Evolutionary conservation across 2,888 invertebrate species (phyloP), one percentile per base, ranked within the genome.

Genomic region (Drosophila bunnanda): DNA sequence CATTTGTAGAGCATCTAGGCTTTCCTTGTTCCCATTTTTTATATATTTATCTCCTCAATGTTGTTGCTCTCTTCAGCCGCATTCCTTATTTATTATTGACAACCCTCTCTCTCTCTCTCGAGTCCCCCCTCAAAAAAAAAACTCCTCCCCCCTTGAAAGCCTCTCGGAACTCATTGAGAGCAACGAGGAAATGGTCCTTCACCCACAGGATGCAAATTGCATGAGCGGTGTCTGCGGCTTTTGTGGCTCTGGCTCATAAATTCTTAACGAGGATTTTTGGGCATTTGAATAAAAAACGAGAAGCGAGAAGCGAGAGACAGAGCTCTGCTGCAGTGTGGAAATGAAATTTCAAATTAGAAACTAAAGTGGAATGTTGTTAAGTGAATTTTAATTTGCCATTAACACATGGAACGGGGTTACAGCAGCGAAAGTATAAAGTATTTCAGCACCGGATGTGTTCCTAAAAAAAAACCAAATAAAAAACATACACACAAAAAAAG

Each of bases 381-480:
- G 78, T 86, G 76, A 85, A 77, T 84, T 84, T 88, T 82, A 88
- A 84, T 84, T 84, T 80, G 80, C 70, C 78, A 76, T 69, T 75
- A 82, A 77, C 76, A 84, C 75, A 69, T 60, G 50, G n/a, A 22
- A 2, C 39, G 28, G 17, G 36, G 8, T 2, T 12, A 9, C 20
- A 32, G 15, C 9, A 15, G 50, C 32, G 8, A 52, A 52, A 22
- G 34, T 52, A 52, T 13, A 52, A 52, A 52, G 34, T 52, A 52
- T 52, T 52, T 34, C 55, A 52, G 43, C 48, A 50, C 62, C 55
- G 64, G 62, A 75, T 75, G 59, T 48, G 30, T 34, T 25, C 10
- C 43, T 39, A n/a, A 39, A 32, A 34, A 50, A 48, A 25, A 25
- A 25, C 2, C 25, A 25, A 25, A 25, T 4, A 48, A 12, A 17